phyloP scores from a whole-genome alignment of 2,797 vertebrate genomes.

The Enteromius anoplus region DNA sequence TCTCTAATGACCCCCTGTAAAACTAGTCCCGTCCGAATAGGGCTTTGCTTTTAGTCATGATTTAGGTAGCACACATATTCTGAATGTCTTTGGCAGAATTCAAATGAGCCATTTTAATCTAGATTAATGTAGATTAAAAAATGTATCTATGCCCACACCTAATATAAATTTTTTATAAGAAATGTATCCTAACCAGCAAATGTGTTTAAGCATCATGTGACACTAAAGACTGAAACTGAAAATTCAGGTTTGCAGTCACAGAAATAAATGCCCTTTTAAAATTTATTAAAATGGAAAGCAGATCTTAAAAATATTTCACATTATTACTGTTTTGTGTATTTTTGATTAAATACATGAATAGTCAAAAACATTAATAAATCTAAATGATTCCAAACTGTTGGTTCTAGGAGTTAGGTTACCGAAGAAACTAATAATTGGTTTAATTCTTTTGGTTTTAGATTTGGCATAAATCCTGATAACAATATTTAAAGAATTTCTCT shows the following conservation, averaged over 20 bases:
- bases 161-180: no score
- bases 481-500: neutral
- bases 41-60: no score
- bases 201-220: neutral
- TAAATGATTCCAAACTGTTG: neutral
- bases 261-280: neutral
- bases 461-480: neutral
- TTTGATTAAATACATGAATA: neutral
- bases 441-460: neutral
- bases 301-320: neutral
- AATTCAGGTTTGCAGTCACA: neutral
- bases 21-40: no score
- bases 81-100: no score
- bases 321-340: neutral
- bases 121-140: no score
- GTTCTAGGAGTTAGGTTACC: neutral
- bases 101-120: no score
- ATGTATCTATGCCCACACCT: no score
- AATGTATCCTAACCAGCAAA: no score
- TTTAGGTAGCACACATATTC: no score
- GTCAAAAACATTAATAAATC: neutral
- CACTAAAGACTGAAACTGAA: neutral
- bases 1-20: no score
- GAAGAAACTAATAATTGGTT: neutral
- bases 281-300: neutral